Evolutionary conservation across 2,113 vertebrate species (phyloP).

Genomic region (Nipponia nippon): DNA sequence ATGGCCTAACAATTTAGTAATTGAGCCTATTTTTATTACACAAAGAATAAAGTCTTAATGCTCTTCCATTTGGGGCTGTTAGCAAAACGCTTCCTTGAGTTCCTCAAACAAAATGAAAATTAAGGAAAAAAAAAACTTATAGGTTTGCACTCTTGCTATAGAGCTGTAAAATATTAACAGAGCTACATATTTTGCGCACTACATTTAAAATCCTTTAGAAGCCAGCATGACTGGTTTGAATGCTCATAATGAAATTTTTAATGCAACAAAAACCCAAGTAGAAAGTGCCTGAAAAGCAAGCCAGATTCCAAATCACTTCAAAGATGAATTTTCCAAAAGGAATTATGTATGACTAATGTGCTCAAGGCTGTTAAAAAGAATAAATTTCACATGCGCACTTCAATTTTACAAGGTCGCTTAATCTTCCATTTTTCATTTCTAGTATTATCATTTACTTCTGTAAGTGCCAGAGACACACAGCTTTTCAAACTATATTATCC

Average conservation of each 20-base stretch:
- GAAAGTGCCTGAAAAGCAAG: not conserved
- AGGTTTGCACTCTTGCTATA: not conserved
- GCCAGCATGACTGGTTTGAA: not conserved
- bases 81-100: not conserved
- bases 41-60: not conserved
- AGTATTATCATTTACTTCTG: not conserved
- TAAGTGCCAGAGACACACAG: not conserved
- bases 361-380: not conserved
- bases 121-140: not conserved
- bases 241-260: not conserved
- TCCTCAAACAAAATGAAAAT: not conserved
- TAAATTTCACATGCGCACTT: not conserved
- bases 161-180: not conserved
- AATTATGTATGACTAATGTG: not conserved
- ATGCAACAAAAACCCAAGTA: not conserved
- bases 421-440: not conserved
- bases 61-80: not conserved
- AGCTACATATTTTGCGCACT: not conserved
- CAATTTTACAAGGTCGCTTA: not conserved
- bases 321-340: constrained; percentile 4
- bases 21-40: not conserved
- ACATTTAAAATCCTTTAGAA: constrained; percentile 6
- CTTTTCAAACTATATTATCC: not conserved
- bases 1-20: not conserved
- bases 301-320: not conserved